Conservation (phyloP, 2,113 vertebrate genomes). For the Furnarius figulus region DNA sequence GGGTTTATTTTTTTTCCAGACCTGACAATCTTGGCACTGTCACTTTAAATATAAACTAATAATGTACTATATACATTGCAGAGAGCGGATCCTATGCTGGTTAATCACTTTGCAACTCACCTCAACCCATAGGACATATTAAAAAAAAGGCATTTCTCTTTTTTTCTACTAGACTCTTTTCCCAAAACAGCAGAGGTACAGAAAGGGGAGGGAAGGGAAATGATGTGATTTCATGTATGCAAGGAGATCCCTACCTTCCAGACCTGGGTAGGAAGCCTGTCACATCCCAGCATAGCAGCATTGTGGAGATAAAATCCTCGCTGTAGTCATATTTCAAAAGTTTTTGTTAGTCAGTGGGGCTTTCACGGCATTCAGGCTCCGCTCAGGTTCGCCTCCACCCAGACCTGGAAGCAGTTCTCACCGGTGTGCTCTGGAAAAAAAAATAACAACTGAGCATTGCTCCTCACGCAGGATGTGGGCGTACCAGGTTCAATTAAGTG, state of each 20-base stretch:
- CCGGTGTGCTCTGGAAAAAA: neutral
- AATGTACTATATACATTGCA: neutral
- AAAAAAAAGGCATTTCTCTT: neutral
- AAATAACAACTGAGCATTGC: neutral
- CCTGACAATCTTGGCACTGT: neutral
- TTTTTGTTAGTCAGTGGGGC: neutral
- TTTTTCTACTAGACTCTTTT: neutral
- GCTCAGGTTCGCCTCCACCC: neutral
- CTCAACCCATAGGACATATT: neutral
- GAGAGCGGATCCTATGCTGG: neutral
- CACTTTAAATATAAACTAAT: slow-evolving; percentile 2
- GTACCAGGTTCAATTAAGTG: fast-evolving
- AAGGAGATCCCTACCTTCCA: slow-evolving; percentile 48
- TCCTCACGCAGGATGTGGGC: neutral
- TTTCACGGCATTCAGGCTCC: neutral
- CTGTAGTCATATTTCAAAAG: slow-evolving; percentile 35
- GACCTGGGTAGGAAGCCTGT: slow-evolving; percentile 9
- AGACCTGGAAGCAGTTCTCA: slow-evolving; percentile 56
- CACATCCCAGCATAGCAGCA: slow-evolving; percentile 42
- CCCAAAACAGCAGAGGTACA: neutral
- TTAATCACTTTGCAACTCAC: neutral
- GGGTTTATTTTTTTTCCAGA: fast-evolving
- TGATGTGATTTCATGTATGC: neutral
- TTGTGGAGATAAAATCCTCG: neutral
- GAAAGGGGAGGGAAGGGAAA: neutral